Evolutionary conservation across 2,888 invertebrate genomes (phyloP), one percentile per base, ranked within the genome.

Genomic region (Ochropleura plecta): DNA sequence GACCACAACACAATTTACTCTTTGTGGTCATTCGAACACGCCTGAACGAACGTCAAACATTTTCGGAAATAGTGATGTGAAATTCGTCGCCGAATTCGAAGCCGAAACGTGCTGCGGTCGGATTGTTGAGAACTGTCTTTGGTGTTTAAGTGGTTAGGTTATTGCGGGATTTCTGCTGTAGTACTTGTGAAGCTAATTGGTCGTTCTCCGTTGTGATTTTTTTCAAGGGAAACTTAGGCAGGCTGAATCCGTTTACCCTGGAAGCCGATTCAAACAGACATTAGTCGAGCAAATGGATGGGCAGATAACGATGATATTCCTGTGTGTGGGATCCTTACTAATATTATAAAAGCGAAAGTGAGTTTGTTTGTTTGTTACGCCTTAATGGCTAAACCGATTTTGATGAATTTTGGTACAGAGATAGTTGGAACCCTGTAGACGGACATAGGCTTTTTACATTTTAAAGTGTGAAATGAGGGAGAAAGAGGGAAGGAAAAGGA

Each of bases 41-140:
- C 55, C 18, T 62, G 60, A 66, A 82, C 18, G 46, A 16, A 67
- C 30, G n/a, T 76, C 63, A 67, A 77, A 76, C 51, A 81, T 53
- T 68, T 68, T 57, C 53, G 16, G 49, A n/a, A 3, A n/a, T 60
- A 82, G 53, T 77, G 59, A 77, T 9, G 64, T 51, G 65, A 66
- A 82, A 53, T 57, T 69, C n/a, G 59, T 40, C 55, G 64, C 40
- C 40, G 46, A 66, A 51, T 57, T 69, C 40, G 20, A 42, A n/a
- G 14, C 59, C 16, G 59, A 69, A 76, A 69, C 65, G 79, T 82
- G 78, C 53, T 78, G 60, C 49, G 79, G 79, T 78, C 12, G 5
- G 1, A 16, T 82, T 65, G 14, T 65, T 30, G n/a, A 7, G 20
- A 48, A 12, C n/a, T 51, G 63, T 68, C 82, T 76, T 76, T 75